These are phyloP conservation scores for Tillus elongatus DNA, from an alignment of 2,888 invertebrate genomes.

Conservation along the genomic window DNA sequence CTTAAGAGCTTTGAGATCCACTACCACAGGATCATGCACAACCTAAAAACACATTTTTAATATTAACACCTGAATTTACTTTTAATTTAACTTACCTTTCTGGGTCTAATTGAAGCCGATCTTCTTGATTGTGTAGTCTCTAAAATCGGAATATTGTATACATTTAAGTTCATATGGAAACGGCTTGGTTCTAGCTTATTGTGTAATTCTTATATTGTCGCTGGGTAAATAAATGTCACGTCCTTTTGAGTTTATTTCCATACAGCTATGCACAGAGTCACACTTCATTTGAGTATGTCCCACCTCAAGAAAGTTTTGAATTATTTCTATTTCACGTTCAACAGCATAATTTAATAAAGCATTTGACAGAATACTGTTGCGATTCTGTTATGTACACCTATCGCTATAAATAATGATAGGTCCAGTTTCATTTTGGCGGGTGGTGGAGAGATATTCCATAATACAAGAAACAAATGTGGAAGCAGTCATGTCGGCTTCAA, in stretches of 20 bases:
- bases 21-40: neutral
- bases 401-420: neutral
- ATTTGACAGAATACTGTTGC: conserved; percentile 1
- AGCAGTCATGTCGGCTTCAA: no score
- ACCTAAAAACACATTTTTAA: no score
- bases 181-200: neutral
- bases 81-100: neutral
- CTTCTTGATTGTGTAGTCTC: neutral
- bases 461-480: no score
- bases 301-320: neutral
- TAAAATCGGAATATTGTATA: neutral
- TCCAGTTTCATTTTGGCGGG: no score
- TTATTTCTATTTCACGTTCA: neutral
- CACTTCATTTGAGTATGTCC: conserved; percentile 2
- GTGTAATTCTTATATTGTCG: neutral
- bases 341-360: neutral
- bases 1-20: neutral
- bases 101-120: neutral
- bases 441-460: no score
- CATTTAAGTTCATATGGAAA: neutral
- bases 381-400: neutral
- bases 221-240: neutral
- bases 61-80: no score
- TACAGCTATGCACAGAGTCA: neutral
- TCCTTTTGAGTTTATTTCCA: neutral